These are phyloP conservation scores for Ichneumoninae sp. DNA, from an alignment of 2,888 invertebrate genomes.

Conservation along the genomic window DNA sequence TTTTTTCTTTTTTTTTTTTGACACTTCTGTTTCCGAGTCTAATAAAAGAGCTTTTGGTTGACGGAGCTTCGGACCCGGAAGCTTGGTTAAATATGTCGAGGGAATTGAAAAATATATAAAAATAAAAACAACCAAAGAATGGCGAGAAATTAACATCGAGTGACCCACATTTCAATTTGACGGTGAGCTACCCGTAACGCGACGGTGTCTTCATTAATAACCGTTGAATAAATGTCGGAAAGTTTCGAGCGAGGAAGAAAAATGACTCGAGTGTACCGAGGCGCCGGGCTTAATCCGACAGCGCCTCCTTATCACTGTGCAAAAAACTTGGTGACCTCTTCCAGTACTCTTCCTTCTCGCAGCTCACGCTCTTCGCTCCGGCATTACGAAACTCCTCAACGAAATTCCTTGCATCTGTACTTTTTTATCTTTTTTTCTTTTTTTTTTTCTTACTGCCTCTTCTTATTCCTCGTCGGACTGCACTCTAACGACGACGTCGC, in stretches of 20 bases:
- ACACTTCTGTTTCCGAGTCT: neutral
- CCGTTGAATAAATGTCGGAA: constrained; percentile 53
- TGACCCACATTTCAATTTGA: constrained; percentile 26
- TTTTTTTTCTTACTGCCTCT: constrained; percentile 21
- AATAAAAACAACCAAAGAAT: neutral
- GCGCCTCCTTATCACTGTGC: constrained; percentile 45
- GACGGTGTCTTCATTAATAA: constrained; percentile 54
- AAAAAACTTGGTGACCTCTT: constrained; percentile 53
- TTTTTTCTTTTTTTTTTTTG: neutral
- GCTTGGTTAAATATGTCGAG: neutral
- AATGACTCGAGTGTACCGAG: constrained; percentile 48
- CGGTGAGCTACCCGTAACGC: neutral
- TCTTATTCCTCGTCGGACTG: constrained; percentile 56
- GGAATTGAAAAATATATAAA: no score
- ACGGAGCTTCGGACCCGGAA: constrained; percentile 20
- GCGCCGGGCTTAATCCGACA: constrained; percentile 58
- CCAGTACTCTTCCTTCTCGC: neutral
- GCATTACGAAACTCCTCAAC: constrained; percentile 23
- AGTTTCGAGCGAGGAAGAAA: constrained; percentile 63
- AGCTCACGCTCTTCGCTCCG: constrained; percentile 17
- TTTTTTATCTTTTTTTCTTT: constrained; percentile 12
- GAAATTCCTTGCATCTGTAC: constrained; percentile 43
- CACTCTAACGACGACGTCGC: constrained; percentile 58
- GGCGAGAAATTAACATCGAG: neutral
- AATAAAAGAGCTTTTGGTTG: constrained; percentile 10